A percentile compares a stretch with the other conserved stretches of the same genome.
Evolutionary conservation across 2,113 vertebrate species (phyloP).

Genomic region (Nycticorax nycticorax): DNA sequence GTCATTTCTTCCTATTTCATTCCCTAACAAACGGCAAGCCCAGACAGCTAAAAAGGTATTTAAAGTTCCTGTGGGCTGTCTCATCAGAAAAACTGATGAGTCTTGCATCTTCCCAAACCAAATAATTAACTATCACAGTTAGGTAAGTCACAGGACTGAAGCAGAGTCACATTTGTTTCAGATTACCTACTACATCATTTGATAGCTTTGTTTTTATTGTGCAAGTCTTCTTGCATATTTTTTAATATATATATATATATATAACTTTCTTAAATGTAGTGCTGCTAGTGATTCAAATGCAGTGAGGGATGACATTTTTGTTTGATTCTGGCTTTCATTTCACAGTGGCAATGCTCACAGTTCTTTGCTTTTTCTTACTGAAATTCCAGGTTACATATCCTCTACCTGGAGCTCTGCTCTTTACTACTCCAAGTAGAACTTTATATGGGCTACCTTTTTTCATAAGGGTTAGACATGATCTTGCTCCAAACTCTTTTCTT

Average conservation of each 20-base stretch:
- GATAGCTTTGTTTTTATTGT: neutral
- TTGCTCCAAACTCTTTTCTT: neutral
- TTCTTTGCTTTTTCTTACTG: neutral
- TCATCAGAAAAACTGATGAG: neutral
- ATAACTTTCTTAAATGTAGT: neutral
- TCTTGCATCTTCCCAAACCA: neutral
- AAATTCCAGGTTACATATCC: neutral
- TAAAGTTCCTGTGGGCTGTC: neutral
- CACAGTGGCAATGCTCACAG: neutral
- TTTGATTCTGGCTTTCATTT: neutral
- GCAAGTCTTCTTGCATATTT: neutral
- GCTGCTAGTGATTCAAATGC: neutral
- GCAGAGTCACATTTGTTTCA: neutral
- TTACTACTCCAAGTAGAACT: neutral
- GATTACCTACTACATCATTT: neutral
- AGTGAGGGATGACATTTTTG: neutral
- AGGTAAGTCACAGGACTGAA: neutral
- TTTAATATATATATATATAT: neutral
- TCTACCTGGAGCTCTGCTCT: neutral
- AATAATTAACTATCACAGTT: neutral
- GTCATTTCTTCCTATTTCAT: neutral
- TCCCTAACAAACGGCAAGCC: neutral
- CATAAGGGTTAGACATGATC: neutral
- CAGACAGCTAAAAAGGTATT: neutral
- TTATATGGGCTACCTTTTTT: neutral